phyloP scores from a whole-genome alignment of 1,140 invertebrate species.

The Drosophila oshimai region DNA sequence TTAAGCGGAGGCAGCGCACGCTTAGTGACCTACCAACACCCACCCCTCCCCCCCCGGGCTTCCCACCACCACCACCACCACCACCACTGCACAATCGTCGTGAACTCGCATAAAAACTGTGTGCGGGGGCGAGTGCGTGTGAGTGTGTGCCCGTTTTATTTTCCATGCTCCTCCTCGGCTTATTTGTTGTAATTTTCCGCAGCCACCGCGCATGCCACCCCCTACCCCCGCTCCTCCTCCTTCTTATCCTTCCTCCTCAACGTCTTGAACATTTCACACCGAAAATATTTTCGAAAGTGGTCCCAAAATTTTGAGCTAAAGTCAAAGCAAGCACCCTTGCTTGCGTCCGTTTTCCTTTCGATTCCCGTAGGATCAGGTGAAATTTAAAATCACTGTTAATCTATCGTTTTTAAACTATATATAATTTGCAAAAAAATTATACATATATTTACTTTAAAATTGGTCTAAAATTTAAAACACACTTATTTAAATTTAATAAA shows the following conservation, averaged over 20 bases:
- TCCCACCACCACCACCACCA: background rate
- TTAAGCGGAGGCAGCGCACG: slow-evolving; percentile 44
- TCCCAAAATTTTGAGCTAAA: background rate
- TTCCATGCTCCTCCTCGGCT: slow-evolving; percentile 41
- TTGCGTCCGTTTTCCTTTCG: too few species aligned
- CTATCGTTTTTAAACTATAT: too few species aligned
- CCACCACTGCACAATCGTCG: slow-evolving; percentile 1
- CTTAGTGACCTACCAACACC: slow-evolving; percentile 42
- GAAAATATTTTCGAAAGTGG: background rate
- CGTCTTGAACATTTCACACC: background rate
- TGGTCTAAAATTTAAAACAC: too few species aligned
- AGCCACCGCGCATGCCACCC: slow-evolving; percentile 44
- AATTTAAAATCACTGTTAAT: too few species aligned
- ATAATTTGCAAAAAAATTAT: too few species aligned
- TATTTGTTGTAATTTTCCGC: slow-evolving; percentile 42
- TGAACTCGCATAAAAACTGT: slow-evolving; percentile 11
- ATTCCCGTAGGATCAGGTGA: too few species aligned
- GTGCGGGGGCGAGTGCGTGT: background rate
- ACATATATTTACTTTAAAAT: too few species aligned
- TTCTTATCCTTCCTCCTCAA: background rate
- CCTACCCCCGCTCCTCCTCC: background rate
- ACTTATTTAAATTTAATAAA: too few species aligned
- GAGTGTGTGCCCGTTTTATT: slow-evolving; percentile 19
- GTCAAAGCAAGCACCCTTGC: too few species aligned
- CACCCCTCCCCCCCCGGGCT: background rate